phyloP scores from a whole-genome alignment of 2,797 vertebrate genomes.

The Cercopithecus mitis region DNA sequence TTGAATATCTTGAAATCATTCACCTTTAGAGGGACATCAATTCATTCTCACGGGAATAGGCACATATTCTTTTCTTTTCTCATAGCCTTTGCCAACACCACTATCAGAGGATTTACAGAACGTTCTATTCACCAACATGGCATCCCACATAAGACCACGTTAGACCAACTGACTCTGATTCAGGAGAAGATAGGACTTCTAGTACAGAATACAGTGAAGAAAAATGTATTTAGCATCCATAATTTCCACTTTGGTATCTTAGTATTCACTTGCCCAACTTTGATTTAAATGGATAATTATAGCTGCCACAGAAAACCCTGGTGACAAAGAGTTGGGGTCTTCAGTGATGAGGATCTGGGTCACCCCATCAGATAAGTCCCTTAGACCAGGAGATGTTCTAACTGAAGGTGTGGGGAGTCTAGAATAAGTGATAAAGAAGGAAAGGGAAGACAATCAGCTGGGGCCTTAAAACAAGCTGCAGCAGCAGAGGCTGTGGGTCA shows the following conservation, averaged over 20 bases:
- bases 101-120: not conserved
- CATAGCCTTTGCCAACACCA: not conserved
- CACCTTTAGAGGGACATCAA: not conserved
- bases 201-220: not conserved
- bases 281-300: not conserved
- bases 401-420: not conserved
- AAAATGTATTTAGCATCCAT: not conserved
- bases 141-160: not conserved
- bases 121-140: not conserved
- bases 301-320: not conserved
- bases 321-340: not conserved
- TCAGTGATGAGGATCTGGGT: not conserved
- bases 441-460: not conserved
- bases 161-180: not conserved
- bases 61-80: not conserved
- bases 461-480: not conserved
- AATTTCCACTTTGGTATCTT: not conserved
- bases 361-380: not conserved
- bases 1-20: not conserved
- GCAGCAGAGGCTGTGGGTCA: not conserved
- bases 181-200: not conserved
- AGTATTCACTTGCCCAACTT: not conserved
- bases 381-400: not conserved
- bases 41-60: not conserved
- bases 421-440: not conserved